Evolutionary conservation across 2,113 vertebrate species (phyloP), one percentile per base, ranked within the genome.

Genomic region (Corythoichthys intestinalis): DNA sequence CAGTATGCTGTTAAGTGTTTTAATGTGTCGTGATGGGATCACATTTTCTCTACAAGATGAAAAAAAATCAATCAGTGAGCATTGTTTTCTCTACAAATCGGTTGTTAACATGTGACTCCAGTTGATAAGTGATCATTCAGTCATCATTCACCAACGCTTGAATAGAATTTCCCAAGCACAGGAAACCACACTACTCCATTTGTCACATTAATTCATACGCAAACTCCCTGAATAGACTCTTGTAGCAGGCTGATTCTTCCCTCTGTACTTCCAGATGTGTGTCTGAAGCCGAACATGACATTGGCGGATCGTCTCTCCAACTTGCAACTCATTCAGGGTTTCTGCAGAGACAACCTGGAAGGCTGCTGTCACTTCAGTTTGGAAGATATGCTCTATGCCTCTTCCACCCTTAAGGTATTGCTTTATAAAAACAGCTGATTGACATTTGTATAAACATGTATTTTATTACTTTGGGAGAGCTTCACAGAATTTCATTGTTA

Each of bases 301-400:
- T 85, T 98, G 89, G 94, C 94, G 1, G 97, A 99, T 80, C 94
- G 95, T 53, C 89, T 99, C 9, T 96, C 95, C 88, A 99, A 99
- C 82, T 93, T 99, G 12, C 96, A 98, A 71, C 75, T 98, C 80
- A 93, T 99, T 61, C 95, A 95, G 88, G 94, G 96, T 62, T 98
- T 99, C 92, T 99, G 97, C 85, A 94, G 92, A 76, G 94, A 97
- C 72, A 94, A 99, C 80, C 90, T 99, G 82, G 94, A 93, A 84
- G 92, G 78, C 83, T 98, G 96, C 87, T 98, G 96, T 88, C 95
- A 98, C 89, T 96, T 99, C 86, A 93, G 85, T 74, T 91, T 98
- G 77, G 96, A 98, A 86, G 97, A 99, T 83, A 97, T 99, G 97
- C 93, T 98, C 4, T 98, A 98, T 37, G 93, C 94, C 67, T 93